Evolutionary conservation across 1,140 invertebrate genomes (phyloP).

Genomic region (Augochlora pura): DNA sequence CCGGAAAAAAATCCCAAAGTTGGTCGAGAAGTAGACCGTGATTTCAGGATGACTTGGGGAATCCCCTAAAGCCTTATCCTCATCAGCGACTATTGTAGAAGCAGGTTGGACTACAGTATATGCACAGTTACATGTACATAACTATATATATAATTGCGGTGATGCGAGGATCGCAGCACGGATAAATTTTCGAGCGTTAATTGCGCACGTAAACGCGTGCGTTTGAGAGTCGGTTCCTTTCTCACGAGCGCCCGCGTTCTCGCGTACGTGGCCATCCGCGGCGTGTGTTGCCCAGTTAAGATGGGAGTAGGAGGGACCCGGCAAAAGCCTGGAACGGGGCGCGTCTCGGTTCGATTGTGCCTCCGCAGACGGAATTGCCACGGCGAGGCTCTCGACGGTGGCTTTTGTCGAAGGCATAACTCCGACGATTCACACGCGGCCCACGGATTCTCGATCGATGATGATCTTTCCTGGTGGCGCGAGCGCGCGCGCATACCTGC

Average conservation of each 20-base stretch:
- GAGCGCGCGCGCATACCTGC: constrained; percentile 29
- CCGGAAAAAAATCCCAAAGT: too few relatives aligned
- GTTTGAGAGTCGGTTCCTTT: constrained; percentile 18
- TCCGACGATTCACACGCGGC: constrained; percentile 70
- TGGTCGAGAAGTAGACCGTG: too few relatives aligned
- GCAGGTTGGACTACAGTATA: too few relatives aligned
- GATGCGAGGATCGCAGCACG: neutral
- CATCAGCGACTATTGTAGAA: too few relatives aligned
- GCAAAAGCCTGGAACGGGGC: constrained; percentile 38
- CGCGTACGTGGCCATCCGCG: too few relatives aligned
- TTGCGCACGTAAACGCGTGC: neutral
- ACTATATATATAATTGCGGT: neutral
- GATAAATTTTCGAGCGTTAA: constrained; percentile 20
- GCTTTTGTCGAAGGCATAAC: constrained; percentile 60
- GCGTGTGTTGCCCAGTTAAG: too few relatives aligned
- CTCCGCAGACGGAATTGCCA: constrained; percentile 56
- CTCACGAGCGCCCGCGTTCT: neutral
- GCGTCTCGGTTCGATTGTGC: constrained; percentile 59
- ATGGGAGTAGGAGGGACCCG: neutral
- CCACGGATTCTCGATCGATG: constrained; percentile 60
- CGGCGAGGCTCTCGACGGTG: constrained; percentile 45
- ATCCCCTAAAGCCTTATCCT: too few relatives aligned
- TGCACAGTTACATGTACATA: too few relatives aligned
- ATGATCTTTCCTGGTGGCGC: constrained; percentile 47
- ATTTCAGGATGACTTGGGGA: too few relatives aligned